Evolutionary conservation across 2,797 vertebrate genomes (phyloP).

Genomic region (Naso thynnoides): DNA sequence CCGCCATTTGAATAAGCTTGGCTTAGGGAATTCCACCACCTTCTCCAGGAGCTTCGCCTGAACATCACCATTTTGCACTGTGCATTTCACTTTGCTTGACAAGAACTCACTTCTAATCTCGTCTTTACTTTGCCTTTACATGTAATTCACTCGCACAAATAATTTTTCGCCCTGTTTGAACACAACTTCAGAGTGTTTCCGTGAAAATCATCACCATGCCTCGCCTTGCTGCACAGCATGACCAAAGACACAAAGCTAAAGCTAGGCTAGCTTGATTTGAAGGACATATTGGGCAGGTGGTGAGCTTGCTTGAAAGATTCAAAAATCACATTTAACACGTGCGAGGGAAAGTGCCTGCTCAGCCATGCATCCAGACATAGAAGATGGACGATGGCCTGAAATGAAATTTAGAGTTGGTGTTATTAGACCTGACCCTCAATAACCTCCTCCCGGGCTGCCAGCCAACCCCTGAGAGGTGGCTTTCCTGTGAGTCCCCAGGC

Average conservation of each 20-base stretch:
- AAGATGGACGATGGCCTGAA: slow-evolving; percentile 26
- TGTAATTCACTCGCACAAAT: no score
- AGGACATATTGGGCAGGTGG: slow-evolving; percentile 9
- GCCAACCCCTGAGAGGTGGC: slow-evolving; percentile 45
- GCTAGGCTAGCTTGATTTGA: slow-evolving; percentile 20
- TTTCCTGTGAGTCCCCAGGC: slow-evolving; percentile 32
- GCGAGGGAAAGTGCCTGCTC: neutral
- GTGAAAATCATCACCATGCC: neutral
- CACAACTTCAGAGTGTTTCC: neutral
- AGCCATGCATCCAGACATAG: neutral
- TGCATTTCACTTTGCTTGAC: no score
- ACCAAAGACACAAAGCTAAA: neutral
- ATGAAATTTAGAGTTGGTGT: slow-evolving; percentile 30
- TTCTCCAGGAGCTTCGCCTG: no score
- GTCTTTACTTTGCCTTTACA: no score
- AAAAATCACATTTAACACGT: slow-evolving; percentile 6
- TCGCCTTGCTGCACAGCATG: neutral
- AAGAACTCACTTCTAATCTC: no score
- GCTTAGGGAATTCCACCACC: no score
- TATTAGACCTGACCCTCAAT: slow-evolving; percentile 45
- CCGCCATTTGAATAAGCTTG: no score
- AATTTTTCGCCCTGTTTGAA: no score
- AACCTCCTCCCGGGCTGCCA: slow-evolving; percentile 38
- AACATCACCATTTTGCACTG: no score
- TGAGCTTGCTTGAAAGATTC: neutral